These are phyloP conservation scores for Arctocebus calabarensis DNA, from an alignment of 2,797 vertebrate genomes.

Conservation along the genomic window DNA sequence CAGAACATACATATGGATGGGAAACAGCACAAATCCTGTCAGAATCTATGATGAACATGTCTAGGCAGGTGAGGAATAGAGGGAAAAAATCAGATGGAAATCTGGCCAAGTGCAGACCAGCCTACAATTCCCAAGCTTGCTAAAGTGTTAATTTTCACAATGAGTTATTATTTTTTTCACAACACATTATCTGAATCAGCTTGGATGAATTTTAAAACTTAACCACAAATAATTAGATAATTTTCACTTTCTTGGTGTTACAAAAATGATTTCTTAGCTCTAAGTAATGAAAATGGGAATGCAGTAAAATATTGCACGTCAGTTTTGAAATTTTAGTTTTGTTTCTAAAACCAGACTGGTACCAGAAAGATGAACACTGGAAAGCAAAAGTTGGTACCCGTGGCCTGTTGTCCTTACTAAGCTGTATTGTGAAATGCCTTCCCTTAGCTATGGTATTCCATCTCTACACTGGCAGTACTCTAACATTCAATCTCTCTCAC, in stretches of 20 bases:
- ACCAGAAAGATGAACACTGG: background rate
- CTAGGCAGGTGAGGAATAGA: background rate
- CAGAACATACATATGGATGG: background rate
- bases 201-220: conserved; percentile 22
- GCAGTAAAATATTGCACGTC: background rate
- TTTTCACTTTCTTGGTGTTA: conserved; percentile 49
- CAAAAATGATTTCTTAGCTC: background rate
- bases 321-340: background rate
- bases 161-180: background rate
- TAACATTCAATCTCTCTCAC: background rate
- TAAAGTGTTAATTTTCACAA: conserved; percentile 48
- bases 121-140: background rate
- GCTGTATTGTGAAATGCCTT: background rate
- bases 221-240: background rate
- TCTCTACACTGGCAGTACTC: background rate
- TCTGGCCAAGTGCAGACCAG: background rate
- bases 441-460: background rate
- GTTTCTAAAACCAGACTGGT: background rate
- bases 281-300: background rate
- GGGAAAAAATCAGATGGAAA: background rate
- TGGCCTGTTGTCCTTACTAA: background rate
- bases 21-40: background rate
- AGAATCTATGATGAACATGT: conserved; percentile 19
- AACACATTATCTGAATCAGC: background rate
- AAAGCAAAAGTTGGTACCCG: background rate